Base-by-base conservation (phyloP, 2,797 vertebrate species). In the Diceros bicornis region DNA sequence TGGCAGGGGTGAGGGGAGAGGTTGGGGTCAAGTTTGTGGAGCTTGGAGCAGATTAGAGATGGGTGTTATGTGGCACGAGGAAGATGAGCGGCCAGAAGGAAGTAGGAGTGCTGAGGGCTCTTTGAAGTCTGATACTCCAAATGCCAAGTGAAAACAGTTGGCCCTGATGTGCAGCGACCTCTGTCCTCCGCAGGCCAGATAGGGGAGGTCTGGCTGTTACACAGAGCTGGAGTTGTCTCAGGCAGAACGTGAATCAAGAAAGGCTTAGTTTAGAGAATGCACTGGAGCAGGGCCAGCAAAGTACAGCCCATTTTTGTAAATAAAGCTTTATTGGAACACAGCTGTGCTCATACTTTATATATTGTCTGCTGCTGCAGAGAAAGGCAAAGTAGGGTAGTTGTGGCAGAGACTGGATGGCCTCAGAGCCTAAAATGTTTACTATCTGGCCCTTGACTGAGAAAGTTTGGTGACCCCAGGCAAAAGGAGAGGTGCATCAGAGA, bases 91-190 rank as follows among this genome's bases (percentile, higher is more conserved):
- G 18, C 83, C 37, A 7, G 62, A 29, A 69, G 84, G 64, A n/a
- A 2, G 41, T 8, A 0, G 20, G 7, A 4, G 1, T 75, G 27
- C 14, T 13, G 16, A 14, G 50, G 29, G 61, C 75, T 6, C 20
- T 41, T 34, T 10, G 25, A 8, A 27, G 16, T 21, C 21, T 47
- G 44, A 52, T 21, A 16, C 14, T 61, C 41, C 64, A 72, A 68
- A 18, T 23, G 47, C 27, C 1, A 2, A 23, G 12, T 77, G 74
- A 14, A 47, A 1, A 13, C 52, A 10, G 8, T 7, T 6, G 6
- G 9, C 23, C 57, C 55, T 10, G 20, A 4, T 32, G 20, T 47
- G 14, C 20, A 25, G 37, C 2, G 7, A 34, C n/a, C 72, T 1
- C 0, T 0, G 13, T 66, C 27, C 64, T 41, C 77, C 8, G 7